A percentile compares a stretch with the other conserved stretches of the same genome.
Evolutionary conservation across 2,113 vertebrate species (phyloP).

Genomic region (Anoura caudifer): DNA sequence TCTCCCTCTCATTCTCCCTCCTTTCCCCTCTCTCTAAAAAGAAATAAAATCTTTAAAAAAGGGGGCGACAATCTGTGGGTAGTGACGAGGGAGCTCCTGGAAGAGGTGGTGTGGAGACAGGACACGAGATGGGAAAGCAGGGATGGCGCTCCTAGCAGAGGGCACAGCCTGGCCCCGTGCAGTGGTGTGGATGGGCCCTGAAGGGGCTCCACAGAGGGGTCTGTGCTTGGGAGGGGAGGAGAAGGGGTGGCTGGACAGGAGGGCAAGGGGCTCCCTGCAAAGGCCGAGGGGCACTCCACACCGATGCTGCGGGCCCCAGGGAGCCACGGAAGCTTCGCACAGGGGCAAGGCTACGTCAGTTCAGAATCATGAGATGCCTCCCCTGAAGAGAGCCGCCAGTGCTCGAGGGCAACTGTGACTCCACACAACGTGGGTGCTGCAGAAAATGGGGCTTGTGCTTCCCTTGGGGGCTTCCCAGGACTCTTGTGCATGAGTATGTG

Average conservation of each 20-base stretch:
- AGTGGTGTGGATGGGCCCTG: background rate
- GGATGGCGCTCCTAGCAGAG: background rate
- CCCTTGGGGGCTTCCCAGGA: background rate
- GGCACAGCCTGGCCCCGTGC: too few relatives aligned
- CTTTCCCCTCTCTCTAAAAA: too few relatives aligned
- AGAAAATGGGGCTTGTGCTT: background rate
- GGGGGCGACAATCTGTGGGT: background rate
- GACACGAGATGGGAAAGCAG: too few relatives aligned
- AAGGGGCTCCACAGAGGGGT: background rate
- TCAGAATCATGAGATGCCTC: accelerated
- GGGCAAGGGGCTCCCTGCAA: background rate
- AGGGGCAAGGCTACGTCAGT: background rate
- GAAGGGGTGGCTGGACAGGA: background rate
- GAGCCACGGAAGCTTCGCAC: background rate
- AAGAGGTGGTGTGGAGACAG: background rate
- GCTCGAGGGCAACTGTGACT: accelerated
- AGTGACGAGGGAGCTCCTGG: background rate
- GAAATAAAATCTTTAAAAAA: too few relatives aligned
- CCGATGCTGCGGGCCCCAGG: accelerated
- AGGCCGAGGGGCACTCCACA: background rate
- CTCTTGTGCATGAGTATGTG: background rate
- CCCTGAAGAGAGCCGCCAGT: background rate
- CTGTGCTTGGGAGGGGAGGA: accelerated
- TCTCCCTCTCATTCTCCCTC: too few relatives aligned
- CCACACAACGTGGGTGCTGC: background rate